phyloP scores from a whole-genome alignment of 2,888 invertebrate species.

The Podabrus alpinus region DNA sequence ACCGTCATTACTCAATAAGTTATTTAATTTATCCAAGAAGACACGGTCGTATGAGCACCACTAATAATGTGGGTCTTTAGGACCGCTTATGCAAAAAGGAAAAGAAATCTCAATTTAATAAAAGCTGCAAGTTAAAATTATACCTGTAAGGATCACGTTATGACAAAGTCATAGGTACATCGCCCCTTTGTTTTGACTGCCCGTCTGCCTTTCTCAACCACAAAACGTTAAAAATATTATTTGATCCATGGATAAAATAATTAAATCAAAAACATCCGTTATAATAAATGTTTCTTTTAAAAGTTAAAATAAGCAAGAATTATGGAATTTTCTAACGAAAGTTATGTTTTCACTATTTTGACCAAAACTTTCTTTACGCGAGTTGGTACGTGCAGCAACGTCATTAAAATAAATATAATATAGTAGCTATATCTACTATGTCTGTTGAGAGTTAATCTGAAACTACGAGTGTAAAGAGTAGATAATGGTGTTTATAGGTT shows the following conservation, averaged over 20 bases:
- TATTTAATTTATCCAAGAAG: not conserved
- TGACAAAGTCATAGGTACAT: constrained; percentile 45
- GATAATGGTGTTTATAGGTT: constrained; percentile 30
- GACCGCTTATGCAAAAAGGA: not conserved
- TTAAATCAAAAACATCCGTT: not conserved
- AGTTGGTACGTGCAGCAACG: constrained; percentile 7
- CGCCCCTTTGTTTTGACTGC: constrained; percentile 34
- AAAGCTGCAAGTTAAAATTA: constrained; percentile 14
- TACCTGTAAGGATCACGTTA: constrained; percentile 36
- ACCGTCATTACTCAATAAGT: not conserved
- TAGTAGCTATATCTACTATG: not conserved
- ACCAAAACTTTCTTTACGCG: constrained; percentile 22
- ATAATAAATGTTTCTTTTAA: not conserved
- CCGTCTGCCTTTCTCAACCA: constrained; percentile 12
- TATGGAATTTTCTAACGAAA: constrained; percentile 12
- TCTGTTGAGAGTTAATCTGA: constrained; percentile 10
- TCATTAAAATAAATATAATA: constrained; percentile 10
- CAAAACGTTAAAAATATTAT: not conserved
- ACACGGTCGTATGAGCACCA: not conserved
- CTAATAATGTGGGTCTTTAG: not conserved
- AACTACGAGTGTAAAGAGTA: constrained; percentile 3
- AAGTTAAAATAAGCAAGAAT: not conserved
- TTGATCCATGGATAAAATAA: not conserved
- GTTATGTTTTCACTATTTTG: not conserved
- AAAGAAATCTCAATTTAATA: constrained; percentile 15